phyloP scores from a whole-genome alignment of 1,140 invertebrate species.

The Agraylea sexmaculata region DNA sequence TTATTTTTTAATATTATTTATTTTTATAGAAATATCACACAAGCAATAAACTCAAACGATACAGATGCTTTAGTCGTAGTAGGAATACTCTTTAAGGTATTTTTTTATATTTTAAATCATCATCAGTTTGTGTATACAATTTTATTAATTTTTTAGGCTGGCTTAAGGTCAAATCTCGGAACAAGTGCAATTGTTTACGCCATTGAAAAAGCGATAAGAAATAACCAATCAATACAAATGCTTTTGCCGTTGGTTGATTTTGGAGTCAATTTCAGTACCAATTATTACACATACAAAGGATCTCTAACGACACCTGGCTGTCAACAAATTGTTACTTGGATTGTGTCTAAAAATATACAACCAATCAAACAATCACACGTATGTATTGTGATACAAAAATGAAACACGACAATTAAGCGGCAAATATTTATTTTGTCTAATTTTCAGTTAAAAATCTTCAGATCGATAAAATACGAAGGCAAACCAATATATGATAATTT shows the following conservation, averaged over 20 bases:
- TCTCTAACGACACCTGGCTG: conserved; percentile 66
- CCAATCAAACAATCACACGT: conserved; percentile 4
- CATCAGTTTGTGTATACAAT: no score
- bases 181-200: no score
- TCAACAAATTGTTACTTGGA: conserved; percentile 64
- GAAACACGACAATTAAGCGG: not conserved
- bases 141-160: no score
- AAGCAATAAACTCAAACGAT: conserved; percentile 7
- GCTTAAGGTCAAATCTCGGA: no score
- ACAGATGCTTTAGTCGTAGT: conserved; percentile 12
- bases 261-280: conserved; percentile 22
- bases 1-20: not conserved
- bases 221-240: no score
- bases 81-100: conserved; percentile 11
- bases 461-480: conserved; percentile 2
- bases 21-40: conserved; percentile 9
- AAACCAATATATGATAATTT: conserved; percentile 4
- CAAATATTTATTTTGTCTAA: not conserved
- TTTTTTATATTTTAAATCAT: no score
- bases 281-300: conserved; percentile 54
- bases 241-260: conserved; percentile 20
- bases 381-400: conserved; percentile 5
- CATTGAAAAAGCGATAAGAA: no score
- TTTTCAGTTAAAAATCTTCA: conserved; percentile 8
- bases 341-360: conserved; percentile 23